A percentile compares a stretch with the other conserved stretches of the same genome.
phyloP scores from a whole-genome alignment of 2,113 vertebrate species.

The Clarias gariepinus region DNA sequence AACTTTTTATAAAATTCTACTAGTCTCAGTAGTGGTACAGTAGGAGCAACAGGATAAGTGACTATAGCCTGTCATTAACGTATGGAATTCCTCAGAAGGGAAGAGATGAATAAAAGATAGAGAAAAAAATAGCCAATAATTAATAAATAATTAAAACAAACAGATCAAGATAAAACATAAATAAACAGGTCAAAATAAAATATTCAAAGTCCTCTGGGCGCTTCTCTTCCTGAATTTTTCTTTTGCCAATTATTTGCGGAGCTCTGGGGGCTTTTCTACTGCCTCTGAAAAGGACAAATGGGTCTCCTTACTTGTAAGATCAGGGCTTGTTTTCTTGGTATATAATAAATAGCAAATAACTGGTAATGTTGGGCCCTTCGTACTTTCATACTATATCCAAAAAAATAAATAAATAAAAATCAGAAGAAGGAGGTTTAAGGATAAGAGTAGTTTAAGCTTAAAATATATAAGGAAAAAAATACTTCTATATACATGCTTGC shows the following conservation, averaged over 20 bases:
- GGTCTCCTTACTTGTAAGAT: not conserved
- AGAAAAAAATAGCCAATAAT: not conserved
- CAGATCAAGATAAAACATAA: too few species aligned
- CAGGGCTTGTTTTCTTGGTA: not conserved
- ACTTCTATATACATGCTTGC: not conserved
- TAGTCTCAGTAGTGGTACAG: not conserved
- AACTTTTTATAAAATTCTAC: conserved; percentile 23
- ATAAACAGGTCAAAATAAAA: not conserved
- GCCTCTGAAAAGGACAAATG: not conserved
- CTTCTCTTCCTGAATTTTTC: not conserved
- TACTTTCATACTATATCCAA: not conserved
- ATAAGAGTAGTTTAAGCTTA: not conserved
- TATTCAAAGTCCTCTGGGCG: not conserved
- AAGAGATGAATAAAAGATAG: not conserved
- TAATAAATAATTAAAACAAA: too few species aligned
- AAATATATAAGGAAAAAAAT: not conserved
- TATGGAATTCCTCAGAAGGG: not conserved
- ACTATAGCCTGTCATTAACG: not conserved
- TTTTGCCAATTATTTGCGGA: not conserved
- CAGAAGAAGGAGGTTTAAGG: not conserved
- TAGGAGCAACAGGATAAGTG: not conserved
- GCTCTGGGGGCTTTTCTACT: not conserved
- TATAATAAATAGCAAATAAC: not conserved
- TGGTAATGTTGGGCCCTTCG: not conserved
- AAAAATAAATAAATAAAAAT: too few species aligned